A percentile compares a stretch with the other conserved stretches of the same genome.
phyloP scores from a whole-genome alignment of 2,113 vertebrate genomes.

The Equus przewalskii region DNA sequence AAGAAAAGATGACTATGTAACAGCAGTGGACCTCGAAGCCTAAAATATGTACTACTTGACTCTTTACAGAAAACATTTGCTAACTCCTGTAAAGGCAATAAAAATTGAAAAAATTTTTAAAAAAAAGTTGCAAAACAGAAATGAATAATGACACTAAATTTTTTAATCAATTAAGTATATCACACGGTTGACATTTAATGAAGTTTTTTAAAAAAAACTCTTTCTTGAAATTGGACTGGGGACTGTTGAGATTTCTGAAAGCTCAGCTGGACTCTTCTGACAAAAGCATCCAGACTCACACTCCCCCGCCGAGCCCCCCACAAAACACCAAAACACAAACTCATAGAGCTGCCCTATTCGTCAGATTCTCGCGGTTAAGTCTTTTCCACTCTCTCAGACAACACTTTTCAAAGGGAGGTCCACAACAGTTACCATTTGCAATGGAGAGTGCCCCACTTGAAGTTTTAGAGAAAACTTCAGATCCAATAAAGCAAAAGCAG shows the following conservation, averaged over 20 bases:
- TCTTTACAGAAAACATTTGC: neutral
- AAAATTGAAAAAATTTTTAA: neutral
- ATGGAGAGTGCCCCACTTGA: neutral
- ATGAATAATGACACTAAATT: neutral
- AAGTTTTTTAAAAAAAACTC: neutral
- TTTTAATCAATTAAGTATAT: neutral
- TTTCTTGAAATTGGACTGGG: neutral
- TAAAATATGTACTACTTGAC: neutral
- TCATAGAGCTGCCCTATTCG: neutral
- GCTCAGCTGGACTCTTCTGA: neutral
- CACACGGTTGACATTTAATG: neutral
- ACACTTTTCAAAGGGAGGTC: neutral
- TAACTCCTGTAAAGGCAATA: neutral
- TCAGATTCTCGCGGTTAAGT: neutral
- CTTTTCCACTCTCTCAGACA: neutral
- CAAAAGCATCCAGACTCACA: neutral
- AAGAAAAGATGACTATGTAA: neutral
- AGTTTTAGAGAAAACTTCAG: neutral
- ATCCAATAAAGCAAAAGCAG: neutral
- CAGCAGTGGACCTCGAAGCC: neutral
- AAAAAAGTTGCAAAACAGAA: neutral
- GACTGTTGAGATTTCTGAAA: neutral
- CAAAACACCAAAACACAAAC: neutral
- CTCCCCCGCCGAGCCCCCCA: too few relatives aligned
- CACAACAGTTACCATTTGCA: neutral